Conservation (phyloP, 2,888 invertebrate genomes). For the Amphiduros pacificus region DNA sequence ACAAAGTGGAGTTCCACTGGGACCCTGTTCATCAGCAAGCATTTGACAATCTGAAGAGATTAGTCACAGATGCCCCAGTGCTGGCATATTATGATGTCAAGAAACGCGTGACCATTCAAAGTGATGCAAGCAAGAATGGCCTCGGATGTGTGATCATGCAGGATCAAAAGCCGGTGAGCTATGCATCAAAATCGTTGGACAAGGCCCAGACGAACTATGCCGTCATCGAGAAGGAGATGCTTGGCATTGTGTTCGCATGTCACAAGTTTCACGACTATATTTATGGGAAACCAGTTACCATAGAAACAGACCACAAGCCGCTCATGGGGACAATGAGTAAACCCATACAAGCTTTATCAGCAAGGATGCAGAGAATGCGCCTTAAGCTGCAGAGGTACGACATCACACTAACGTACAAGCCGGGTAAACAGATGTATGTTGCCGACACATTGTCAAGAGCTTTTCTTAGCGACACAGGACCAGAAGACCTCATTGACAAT, state of each 20-base stretch:
- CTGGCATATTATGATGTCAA: constrained; percentile 18
- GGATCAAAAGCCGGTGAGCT: constrained; percentile 12
- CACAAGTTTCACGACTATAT: constrained; percentile 18
- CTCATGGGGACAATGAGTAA: neutral
- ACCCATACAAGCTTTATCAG: neutral
- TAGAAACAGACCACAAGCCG: constrained; percentile 2
- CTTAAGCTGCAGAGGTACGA: constrained; percentile 1
- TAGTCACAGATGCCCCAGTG: constrained; percentile 10
- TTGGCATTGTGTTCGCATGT: constrained; percentile 18
- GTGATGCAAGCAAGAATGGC: constrained; percentile 15
- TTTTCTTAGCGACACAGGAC: neutral
- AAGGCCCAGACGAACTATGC: constrained; percentile 15
- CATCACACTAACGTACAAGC: neutral
- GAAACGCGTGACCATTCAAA: constrained; percentile 7
- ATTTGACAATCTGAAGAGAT: constrained; percentile 19
- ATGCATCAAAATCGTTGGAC: constrained; percentile 12
- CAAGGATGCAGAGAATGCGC: neutral
- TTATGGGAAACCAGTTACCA: constrained; percentile 7
- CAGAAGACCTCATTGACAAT: neutral
- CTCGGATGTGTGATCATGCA: constrained; percentile 15
- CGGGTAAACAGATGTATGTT: neutral
- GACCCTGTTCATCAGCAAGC: constrained; percentile 5
- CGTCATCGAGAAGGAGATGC: constrained; percentile 17
- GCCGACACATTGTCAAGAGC: neutral
- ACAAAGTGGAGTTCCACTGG: constrained; percentile 27